These are phyloP conservation scores for Oxygymnocypris stewartii DNA, from an alignment of 2,113 vertebrate genomes.

Conservation along the genomic window DNA sequence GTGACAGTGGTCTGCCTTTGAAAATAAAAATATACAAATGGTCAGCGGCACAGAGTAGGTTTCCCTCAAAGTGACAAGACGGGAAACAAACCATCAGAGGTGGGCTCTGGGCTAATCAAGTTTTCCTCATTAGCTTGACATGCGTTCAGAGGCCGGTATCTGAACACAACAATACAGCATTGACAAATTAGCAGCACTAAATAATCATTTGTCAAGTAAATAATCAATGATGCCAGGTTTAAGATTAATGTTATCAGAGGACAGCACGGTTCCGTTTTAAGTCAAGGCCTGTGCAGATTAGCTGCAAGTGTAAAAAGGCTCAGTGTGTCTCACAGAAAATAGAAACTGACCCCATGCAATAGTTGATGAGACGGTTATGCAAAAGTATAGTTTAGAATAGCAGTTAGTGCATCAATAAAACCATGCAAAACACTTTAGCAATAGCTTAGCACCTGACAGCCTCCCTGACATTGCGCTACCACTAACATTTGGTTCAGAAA, in stretches of 20 bases:
- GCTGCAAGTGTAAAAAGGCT: not conserved
- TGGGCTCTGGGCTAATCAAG: conserved; percentile 31
- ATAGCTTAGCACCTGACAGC: not conserved
- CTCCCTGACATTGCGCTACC: not conserved
- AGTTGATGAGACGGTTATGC: not conserved
- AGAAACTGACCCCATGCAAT: not conserved
- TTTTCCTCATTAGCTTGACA: conserved; percentile 47
- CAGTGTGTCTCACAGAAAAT: not conserved
- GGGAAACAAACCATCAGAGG: conserved; percentile 41
- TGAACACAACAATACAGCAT: conserved; percentile 44
- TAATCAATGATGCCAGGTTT: conserved; percentile 51
- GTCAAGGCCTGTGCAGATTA: conserved; percentile 39
- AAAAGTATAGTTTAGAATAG: not conserved
- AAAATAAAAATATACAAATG: not conserved
- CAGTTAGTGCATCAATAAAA: not conserved
- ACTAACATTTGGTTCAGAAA: not conserved
- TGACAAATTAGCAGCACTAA: conserved; percentile 53
- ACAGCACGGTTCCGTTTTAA: conserved; percentile 15
- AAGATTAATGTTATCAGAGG: conserved; percentile 52
- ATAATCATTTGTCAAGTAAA: conserved; percentile 53
- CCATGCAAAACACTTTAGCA: not conserved
- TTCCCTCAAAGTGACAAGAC: conserved; percentile 50
- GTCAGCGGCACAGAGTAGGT: conserved; percentile 39
- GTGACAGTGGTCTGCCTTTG: conserved; percentile 36
- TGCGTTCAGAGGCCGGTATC: conserved; percentile 30